Evolutionary conservation across 2,113 vertebrate genomes (phyloP).

Genomic region (Rhinolophus ferrumequinum): DNA sequence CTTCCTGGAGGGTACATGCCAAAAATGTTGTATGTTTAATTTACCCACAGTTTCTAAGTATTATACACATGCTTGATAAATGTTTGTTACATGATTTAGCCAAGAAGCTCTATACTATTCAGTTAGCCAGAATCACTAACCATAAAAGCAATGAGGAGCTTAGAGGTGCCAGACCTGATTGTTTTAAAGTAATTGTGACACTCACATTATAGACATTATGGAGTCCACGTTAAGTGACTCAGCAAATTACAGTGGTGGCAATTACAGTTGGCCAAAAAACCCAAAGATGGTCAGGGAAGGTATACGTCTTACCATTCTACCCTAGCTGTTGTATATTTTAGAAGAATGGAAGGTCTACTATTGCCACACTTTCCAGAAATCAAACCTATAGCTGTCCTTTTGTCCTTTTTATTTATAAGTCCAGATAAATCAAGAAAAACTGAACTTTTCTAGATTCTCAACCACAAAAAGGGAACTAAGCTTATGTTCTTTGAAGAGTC

Average conservation of each 20-base stretch:
- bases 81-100: neutral
- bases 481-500: neutral
- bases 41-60: neutral
- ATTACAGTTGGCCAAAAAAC: neutral
- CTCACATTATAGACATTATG: neutral
- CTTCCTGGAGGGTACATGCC: neutral
- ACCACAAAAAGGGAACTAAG: neutral
- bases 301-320: neutral
- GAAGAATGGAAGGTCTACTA: neutral
- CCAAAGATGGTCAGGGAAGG: neutral
- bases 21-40: slow-evolving; percentile 1
- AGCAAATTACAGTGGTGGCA: neutral
- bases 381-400: neutral
- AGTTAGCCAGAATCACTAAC: neutral
- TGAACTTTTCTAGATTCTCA: neutral
- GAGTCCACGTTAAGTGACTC: neutral
- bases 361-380: neutral
- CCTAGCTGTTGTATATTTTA: neutral
- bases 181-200: neutral
- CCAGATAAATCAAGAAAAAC: neutral
- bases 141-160: neutral
- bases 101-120: neutral
- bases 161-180: neutral
- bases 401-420: neutral
- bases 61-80: neutral